These are phyloP conservation scores for Dryobates pubescens DNA, from an alignment of 2,797 vertebrate genomes.

Conservation along the genomic window DNA sequence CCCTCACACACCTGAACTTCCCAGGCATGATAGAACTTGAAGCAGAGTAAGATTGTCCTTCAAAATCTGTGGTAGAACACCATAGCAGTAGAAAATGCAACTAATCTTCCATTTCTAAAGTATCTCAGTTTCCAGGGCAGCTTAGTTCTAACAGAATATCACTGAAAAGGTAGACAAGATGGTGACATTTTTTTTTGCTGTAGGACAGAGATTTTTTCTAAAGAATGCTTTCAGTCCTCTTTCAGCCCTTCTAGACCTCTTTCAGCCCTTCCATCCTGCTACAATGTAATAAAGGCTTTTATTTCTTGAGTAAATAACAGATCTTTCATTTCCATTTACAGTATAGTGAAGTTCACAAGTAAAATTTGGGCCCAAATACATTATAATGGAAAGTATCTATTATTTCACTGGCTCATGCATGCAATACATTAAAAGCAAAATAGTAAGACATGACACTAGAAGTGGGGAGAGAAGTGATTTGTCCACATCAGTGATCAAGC, in stretches of 20 bases:
- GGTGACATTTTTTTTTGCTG: not conserved
- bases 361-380: slow-evolving; percentile 1
- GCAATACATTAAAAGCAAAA: not conserved
- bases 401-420: slow-evolving; percentile 9
- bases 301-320: slow-evolving; percentile 2
- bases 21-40: not conserved
- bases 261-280: not conserved
- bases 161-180: not conserved
- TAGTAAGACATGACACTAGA: not conserved
- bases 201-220: not conserved
- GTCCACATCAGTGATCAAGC: not conserved
- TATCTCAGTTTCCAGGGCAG: slow-evolving; percentile 1
- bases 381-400: not conserved
- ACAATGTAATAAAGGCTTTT: not conserved
- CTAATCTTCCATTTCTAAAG: not conserved
- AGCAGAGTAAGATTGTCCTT: not conserved
- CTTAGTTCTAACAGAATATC: not conserved
- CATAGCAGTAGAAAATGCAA: not conserved
- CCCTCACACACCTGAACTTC: not conserved
- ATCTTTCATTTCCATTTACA: slow-evolving; percentile 20
- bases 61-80: not conserved
- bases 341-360: slow-evolving; percentile 11
- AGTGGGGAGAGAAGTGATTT: not conserved
- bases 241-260: not conserved
- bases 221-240: not conserved